Base-by-base conservation (phyloP, 2,888 invertebrate species). In the Halocaridina rubra region DNA sequence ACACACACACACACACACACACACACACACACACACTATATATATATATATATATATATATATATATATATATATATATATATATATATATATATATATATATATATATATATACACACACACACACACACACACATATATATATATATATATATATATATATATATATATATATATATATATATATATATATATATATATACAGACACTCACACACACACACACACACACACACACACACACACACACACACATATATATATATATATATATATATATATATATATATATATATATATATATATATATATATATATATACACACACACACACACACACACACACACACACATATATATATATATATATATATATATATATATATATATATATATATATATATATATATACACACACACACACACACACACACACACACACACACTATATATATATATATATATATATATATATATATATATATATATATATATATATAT, bases 331-430 rank as follows among this genome's bases (percentile, higher is more conserved):
- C 59, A 27, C 59, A 22, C 59, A 22, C 59, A 22, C 5, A 22
- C 3, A 22, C 59, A 19, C 59, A 19, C 59, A 8, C 13, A 19
- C 13, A 24, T 46, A 46, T 46, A 46, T 46, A 61, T 61, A 19
- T n/a, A 61, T 61, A 61, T 61, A 61, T n/a, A 61, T n/a, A 61
- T 67, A 67, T 67, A n/a, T 67, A 67, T 67, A 67, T 67, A 67
- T 67, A 67, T 67, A 67, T 67, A 67, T 67, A 67, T 67, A 67
- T 67, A 67, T 67, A 67, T 67, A 67, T 67, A 67, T 67, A 67
- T 67, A 67, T 67, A 67, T 67, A 67, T 67, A 67, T 24, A 22
- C 13, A n/a, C 64, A 64, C 22, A 64, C 64, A n/a, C n/a, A 64
- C 64, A 29, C 16, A 79, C 24, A 8, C 27, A 33, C 3, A 24